Base-by-base conservation (phyloP, 2,888 invertebrate genomes). In the Apamea anceps region DNA sequence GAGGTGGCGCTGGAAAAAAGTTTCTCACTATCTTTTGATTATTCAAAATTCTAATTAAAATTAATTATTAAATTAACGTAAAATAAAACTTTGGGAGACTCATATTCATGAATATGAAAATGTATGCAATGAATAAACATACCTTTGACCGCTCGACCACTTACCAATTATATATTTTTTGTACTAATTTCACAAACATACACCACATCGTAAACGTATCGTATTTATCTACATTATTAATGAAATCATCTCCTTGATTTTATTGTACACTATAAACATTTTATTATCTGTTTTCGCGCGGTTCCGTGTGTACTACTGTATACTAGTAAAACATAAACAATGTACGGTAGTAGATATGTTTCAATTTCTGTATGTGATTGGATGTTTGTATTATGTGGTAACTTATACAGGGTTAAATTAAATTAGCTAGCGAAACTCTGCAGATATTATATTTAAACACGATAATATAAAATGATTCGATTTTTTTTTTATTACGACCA, bases 201-300 rank as follows among this genome's bases (percentile, higher is more conserved):
- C 15, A 80, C 84, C 86, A 83, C 70, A 42, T 92, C 91, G 90
- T 93, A 94, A 93, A 93, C 77, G 42, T 73, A 37, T 42, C 28
- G n/a, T 75, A 62, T 68, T 85, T 91, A 86, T 85, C 87, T 89
- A 90, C 86, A 90, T 90, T 92, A 92, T 90, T 93, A 93, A 93
- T 93, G 90, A 93, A 94, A 93, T 93, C 87, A 93, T 93, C 90
- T 91, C 90, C 89, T 90, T 91, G 85, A 89, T 93, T 95, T 95
- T 95, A 95, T 93, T 90, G 91, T 92, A 67, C 10, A 89, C 92
- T 91, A 93, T 94, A 94, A 95, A 94, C 86, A 93, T 93, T 93
- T 94, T 93, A 93, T 78, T 92, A 91, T 91, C 86, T 91, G 90
- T 88, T 89, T 92, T 89, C 85, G 89, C 88, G 85, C 85, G 88